Evolutionary conservation across 2,888 invertebrate species (phyloP), one percentile per base, ranked within the genome.

Genomic region (Tipula confusa): DNA sequence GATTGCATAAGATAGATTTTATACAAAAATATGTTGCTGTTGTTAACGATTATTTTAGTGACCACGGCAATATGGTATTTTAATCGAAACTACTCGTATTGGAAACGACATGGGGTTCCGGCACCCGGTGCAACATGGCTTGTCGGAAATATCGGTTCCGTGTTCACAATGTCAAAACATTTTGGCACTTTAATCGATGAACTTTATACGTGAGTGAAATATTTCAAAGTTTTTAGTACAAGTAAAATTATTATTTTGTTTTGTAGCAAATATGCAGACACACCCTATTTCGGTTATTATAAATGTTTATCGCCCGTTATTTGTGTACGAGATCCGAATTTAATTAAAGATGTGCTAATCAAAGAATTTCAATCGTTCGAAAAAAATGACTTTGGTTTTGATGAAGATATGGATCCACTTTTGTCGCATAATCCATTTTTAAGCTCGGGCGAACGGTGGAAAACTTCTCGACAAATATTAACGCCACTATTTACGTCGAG

Each of bases 401-500:
- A 88, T 83, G 88, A 88, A 84, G 85, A 87, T 33, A 36, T 84
- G 0, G 91, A 91, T 84, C 89, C 90, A 0, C 83, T 91, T 3
- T 85, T 87, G 7, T 87, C 88, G 0, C 87, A 87, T 81, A 88
- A 89, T 86, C 88, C 89, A 0, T 89, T 91, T 85, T 85, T 86
- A 3, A 89, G 87, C 82, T 5, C 33, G 1, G 88, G 89, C 1
- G 86, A 87, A 38, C 86, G 88, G 85, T 90, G 91, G 91, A 88
- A 89, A 84, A 86, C 86, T 0, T 84, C 88, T 2, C 86, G 91
- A 33, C 84, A 85, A 3, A 87, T 88, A 84, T 84, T 91, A n/a
- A 88, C 90, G 1, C 89, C 90, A 0, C 88, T 88, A 6, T 91
- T 91, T 84, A 89, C 90, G 1, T 87, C 88, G 13, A 90, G 88